Base-by-base conservation (phyloP, 2,113 vertebrate species). In the Poeciliopsis occidentalis region DNA sequence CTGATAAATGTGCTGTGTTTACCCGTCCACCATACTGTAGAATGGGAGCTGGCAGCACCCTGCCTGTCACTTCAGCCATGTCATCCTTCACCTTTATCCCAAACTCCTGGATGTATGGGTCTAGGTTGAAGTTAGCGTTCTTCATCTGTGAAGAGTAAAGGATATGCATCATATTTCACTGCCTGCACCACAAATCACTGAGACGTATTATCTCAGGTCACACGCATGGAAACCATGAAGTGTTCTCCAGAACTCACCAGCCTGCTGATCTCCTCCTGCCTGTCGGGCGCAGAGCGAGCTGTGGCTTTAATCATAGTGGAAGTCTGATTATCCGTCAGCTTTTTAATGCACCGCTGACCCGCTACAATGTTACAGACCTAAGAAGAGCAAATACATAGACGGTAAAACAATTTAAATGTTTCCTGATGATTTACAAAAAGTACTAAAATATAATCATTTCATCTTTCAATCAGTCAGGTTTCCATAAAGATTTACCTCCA, bases 281-380 rank as follows among this genome's bases (percentile, higher is more conserved):
- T 93, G 80, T 99, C 98, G 0, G 98, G 98, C 0, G 98, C 98
- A 68, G 98, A 99, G 82, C 98, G 95, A 34, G 98, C 98, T 12
- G 98, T 99, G 24, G 98, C 98, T 95, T 99, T 99, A 87, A 99
- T 99, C 98, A 99, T 99, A 22, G 98, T 99, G 3, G 98, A 99
- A 4, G 98, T 99, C 82, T 99, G 98, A 96, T 99, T 99, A 97
- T 99, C 98, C 0, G 98, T 99, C 15, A 99, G 95, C 78, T 99
- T 99, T 95, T 99, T 99, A 92, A 99, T 99, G 89, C 98, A 99
- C 60, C 98, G 92, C 77, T 99, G 98, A 76, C 98, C 97, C 68
- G 98, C 98, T 87, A 99, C 97, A 60, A 99, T 99, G 92, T 99
- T 99, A 91, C 98, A 99, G 26, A 99, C 98, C 98, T 99, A 85